Percentiles rank a stretch among this genome's conserved stretches.
phyloP scores from a whole-genome alignment of 2,113 vertebrate species.

The Cephalopholis sonnerati region DNA sequence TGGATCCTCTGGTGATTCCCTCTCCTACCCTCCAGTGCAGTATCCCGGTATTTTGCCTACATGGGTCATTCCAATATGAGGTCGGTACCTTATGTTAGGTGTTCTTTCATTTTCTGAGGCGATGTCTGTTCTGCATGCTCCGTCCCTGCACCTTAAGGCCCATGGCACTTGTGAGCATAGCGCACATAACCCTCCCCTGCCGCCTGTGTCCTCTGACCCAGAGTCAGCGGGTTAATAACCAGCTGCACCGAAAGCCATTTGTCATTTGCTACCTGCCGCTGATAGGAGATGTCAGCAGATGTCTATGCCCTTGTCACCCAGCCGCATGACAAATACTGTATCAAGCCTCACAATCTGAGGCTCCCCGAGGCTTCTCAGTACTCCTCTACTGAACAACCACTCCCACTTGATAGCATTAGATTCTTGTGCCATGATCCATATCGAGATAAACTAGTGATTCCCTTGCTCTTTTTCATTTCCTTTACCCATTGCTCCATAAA shows the following conservation, averaged over 20 bases:
- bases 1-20: no score
- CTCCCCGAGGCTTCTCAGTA: slow-evolving; percentile 62
- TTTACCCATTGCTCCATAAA: slow-evolving; percentile 41
- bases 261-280: slow-evolving; percentile 75
- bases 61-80: neutral
- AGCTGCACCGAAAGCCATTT: slow-evolving; percentile 69
- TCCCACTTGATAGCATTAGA: slow-evolving; percentile 64
- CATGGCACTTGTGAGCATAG: slow-evolving; percentile 47
- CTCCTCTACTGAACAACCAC: slow-evolving; percentile 61
- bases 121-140: slow-evolving; percentile 18
- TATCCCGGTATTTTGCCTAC: no score
- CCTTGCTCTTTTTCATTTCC: slow-evolving; percentile 42
- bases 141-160: slow-evolving; percentile 21
- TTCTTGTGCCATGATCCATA: slow-evolving; percentile 68
- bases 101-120: slow-evolving; percentile 15
- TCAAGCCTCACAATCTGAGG: slow-evolving; percentile 53
- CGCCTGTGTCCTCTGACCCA: slow-evolving; percentile 67
- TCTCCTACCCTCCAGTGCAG: no score
- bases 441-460: slow-evolving; percentile 55
- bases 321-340: slow-evolving; percentile 73
- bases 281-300: slow-evolving; percentile 74
- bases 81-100: neutral
- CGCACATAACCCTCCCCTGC: slow-evolving; percentile 60
- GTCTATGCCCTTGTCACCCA: slow-evolving; percentile 75
- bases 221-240: slow-evolving; percentile 80